These are phyloP conservation scores for Euwallacea fornicatus DNA, from an alignment of 1,140 invertebrate genomes.

Conservation along the genomic window DNA sequence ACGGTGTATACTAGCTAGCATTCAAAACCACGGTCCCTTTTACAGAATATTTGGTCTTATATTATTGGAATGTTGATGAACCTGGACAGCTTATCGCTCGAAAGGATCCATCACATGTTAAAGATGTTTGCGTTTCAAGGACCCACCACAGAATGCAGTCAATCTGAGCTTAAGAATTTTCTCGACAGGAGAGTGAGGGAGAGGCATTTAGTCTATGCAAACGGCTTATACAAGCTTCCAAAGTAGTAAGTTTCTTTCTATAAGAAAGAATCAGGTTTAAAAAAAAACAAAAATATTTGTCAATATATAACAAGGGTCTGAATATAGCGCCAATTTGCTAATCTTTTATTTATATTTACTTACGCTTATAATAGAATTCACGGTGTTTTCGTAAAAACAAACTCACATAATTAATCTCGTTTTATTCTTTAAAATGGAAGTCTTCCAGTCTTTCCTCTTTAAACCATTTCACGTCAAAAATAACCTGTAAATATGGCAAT, in stretches of 20 bases:
- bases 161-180: conserved; percentile 86
- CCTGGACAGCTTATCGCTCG: conserved; percentile 87
- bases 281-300: no score
- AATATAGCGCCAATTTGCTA: no score
- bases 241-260: conserved; percentile 55
- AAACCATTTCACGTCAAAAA: no score
- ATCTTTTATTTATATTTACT: no score
- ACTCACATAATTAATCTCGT: no score
- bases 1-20: not conserved
- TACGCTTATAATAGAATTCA: no score
- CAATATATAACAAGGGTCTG: no score
- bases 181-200: conserved; percentile 91
- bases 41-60: conserved; percentile 90
- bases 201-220: conserved; percentile 81
- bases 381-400: no score
- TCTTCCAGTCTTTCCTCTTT: no score
- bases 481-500: no score
- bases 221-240: conserved; percentile 84
- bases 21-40: not conserved
- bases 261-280: no score
- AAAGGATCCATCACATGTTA: conserved; percentile 95
- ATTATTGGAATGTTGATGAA: conserved; percentile 97
- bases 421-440: no score
- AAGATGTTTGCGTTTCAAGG: conserved; percentile 93
- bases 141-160: conserved; percentile 82